Conservation (phyloP, 2,113 vertebrate genomes). For the Planiliza haematocheilus region DNA sequence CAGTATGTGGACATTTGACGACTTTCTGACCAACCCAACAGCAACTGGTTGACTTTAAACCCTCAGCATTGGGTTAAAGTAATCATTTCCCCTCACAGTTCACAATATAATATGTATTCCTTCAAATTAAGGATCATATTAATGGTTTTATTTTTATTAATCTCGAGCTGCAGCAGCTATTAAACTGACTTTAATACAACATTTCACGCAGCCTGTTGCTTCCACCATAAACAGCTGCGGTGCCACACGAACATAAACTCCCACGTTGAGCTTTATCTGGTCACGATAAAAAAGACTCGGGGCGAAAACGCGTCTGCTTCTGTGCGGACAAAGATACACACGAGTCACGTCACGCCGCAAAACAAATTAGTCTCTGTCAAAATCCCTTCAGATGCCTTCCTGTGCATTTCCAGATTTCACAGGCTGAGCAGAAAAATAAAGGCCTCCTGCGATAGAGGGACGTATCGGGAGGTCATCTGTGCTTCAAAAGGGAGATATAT, state of each 20-base stretch:
- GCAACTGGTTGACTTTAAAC: neutral
- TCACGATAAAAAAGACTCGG: constrained; percentile 56
- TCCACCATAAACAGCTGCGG: constrained; percentile 25
- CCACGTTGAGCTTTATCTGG: constrained; percentile 49
- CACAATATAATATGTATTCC: no score
- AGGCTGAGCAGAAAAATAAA: constrained; percentile 44
- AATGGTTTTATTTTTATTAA: neutral
- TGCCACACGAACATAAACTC: constrained; percentile 37
- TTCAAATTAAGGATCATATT: neutral
- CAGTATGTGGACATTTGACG: neutral
- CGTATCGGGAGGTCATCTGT: constrained; percentile 79
- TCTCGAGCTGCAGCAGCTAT: constrained; percentile 7
- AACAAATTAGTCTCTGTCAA: constrained; percentile 74
- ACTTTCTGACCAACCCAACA: neutral
- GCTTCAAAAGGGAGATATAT: constrained; percentile 78
- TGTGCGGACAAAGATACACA: constrained; percentile 56
- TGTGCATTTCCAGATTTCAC: constrained; percentile 61
- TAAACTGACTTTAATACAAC: constrained; percentile 28
- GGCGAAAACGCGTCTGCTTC: constrained; percentile 20
- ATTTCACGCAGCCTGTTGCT: constrained; percentile 45
- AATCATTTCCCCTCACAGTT: neutral
- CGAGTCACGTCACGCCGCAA: constrained; percentile 48
- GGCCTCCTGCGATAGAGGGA: constrained; percentile 61
- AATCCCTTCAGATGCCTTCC: constrained; percentile 70
- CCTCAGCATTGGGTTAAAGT: neutral